Evolutionary conservation across 2,797 vertebrate genomes (phyloP).

Genomic region (Bovichtus variegatus): DNA sequence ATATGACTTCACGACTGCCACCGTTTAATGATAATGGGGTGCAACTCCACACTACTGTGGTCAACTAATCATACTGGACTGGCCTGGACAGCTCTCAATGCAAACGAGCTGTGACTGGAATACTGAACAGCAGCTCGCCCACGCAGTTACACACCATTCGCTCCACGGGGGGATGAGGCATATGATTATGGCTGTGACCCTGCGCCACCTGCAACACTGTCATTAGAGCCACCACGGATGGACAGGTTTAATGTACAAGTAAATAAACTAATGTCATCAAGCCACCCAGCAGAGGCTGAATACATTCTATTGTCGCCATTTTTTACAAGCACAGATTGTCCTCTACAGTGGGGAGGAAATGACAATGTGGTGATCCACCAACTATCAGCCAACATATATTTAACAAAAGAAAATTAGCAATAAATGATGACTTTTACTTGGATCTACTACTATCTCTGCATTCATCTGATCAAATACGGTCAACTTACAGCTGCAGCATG

Average conservation of each 20-base stretch:
- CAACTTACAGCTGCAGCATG: neutral
- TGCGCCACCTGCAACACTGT: conserved; percentile 73
- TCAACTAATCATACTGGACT: conserved; percentile 83
- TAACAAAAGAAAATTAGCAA: neutral
- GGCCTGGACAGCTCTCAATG: conserved; percentile 74
- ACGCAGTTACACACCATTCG: conserved; percentile 63
- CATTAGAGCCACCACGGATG: conserved; percentile 72
- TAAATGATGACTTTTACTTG: neutral
- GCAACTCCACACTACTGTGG: conserved; percentile 77
- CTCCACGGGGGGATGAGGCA: conserved; percentile 70
- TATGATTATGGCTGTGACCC: conserved; percentile 76
- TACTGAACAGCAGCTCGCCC: conserved; percentile 73
- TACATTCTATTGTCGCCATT: conserved; percentile 9
- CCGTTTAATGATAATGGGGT: conserved; percentile 83
- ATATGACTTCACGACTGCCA: conserved; percentile 81
- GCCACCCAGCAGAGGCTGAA: conserved; percentile 38
- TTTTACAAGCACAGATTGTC: conserved; percentile 45
- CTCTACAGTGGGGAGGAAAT: conserved; percentile 28
- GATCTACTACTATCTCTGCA: neutral
- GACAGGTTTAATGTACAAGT: conserved; percentile 74
- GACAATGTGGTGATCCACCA: conserved; percentile 13
- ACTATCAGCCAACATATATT: neutral
- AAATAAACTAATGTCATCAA: conserved; percentile 69
- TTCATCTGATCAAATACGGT: conserved; percentile 1
- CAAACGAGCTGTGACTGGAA: conserved; percentile 81